phyloP scores from a whole-genome alignment of 1,140 invertebrate species.

The Leptinotarsa defecta region DNA sequence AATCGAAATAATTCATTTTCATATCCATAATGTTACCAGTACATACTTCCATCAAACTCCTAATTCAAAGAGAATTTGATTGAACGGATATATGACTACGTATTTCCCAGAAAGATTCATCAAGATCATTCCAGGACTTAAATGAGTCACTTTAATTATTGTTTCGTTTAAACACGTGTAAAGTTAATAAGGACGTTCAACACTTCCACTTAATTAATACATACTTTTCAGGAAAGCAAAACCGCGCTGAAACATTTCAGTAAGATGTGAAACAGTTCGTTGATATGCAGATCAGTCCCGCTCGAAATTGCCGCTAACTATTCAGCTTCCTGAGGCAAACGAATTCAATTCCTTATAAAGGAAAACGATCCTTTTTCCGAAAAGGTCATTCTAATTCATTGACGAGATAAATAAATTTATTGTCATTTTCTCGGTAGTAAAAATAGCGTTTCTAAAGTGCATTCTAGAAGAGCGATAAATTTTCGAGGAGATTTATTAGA shows the following conservation, averaged over 20 bases:
- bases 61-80: too few species aligned
- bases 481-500: conserved; percentile 22
- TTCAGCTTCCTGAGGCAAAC: conserved; percentile 10
- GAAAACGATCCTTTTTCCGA: conserved; percentile 16
- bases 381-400: conserved; percentile 31
- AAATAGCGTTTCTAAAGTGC: conserved; percentile 24
- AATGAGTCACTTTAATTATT: conserved; percentile 30
- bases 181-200: conserved; percentile 30
- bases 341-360: conserved; percentile 22
- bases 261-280: conserved; percentile 22
- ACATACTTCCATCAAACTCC: too few species aligned
- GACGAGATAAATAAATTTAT: conserved; percentile 28
- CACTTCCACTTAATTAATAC: conserved; percentile 31
- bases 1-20: too few species aligned
- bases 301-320: background rate
- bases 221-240: conserved; percentile 32
- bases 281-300: conserved; percentile 24
- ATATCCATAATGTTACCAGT: too few species aligned
- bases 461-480: conserved; percentile 23
- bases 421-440: conserved; percentile 29
- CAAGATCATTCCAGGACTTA: background rate
- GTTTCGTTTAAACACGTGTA: conserved; percentile 19
- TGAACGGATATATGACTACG: background rate
- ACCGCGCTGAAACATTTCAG: conserved; percentile 28
- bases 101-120: background rate